Evolutionary conservation across 2,797 vertebrate genomes (phyloP), one percentile per base, ranked within the genome.

Genomic region (Eidolon dupreanum): DNA sequence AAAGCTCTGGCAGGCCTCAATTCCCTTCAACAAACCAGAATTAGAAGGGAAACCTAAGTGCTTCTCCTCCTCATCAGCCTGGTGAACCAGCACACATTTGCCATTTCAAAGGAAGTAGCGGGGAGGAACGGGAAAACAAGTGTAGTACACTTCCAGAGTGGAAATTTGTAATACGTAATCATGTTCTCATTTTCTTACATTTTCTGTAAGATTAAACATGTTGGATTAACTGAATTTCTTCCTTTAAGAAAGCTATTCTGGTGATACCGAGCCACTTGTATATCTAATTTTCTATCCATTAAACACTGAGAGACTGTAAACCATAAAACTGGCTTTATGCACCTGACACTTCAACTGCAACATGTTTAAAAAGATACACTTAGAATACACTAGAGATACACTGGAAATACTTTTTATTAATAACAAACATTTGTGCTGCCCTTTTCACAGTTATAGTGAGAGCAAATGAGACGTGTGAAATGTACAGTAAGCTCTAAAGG

Each of bases 381-480:
- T 66, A 51, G 2, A 75, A 88, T 73, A 28, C 41, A 71, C 57
- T 65, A 81, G 15, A 49, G 49, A 49, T 49, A 49, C 15, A 49
- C 49, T 49, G 17, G 49, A 49, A 74, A 82, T 53, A 57, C 9
- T 81, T 85, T 83, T 26, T 12, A 53, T 59, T 82, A 71, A 55
- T 66, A 90, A 59, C 51, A 90, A 77, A 83, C 51, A 82, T 12
- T 28, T 81, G 28, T 9, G 16, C 57, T 85, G 55, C 26, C 41
- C 70, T 75, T 53, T 57, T 83, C 28, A 81, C n/a, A 88, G 24
- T 55, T 94, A 84, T 3, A 79, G 0, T 75, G 61, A 57, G 2
- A 75, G 19, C 16, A 85, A 88, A 88, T 74, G 10, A 78, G 43
- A 85, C 46, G 15, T 49, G 71, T 49, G 71, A 93, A 84, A 79